A percentile compares a stretch with the other conserved stretches of the same genome.
Conservation (phyloP, 2,888 invertebrate genomes). For the Mimas tiliae region DNA sequence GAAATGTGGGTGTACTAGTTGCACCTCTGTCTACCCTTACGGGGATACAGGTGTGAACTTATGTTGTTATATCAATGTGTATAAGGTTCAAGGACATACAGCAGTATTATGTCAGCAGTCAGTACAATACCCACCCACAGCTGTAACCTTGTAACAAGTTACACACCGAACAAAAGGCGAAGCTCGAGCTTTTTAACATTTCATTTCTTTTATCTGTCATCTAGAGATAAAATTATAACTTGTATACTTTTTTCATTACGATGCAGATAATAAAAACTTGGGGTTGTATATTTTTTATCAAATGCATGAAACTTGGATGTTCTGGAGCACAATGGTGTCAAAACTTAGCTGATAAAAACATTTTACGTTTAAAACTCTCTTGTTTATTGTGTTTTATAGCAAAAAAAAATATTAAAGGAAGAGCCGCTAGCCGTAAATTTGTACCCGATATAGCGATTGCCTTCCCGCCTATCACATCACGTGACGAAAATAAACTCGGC, state of each 20-base stretch:
- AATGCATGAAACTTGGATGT: neutral
- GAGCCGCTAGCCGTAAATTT: neutral
- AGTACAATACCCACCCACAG: neutral
- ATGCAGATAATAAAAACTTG: slow-evolving; percentile 5
- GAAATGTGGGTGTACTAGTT: too few relatives aligned
- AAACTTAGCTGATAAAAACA: neutral
- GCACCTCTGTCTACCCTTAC: neutral
- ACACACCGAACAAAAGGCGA: neutral
- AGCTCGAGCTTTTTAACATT: neutral
- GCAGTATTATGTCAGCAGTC: neutral
- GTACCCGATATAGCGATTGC: too few relatives aligned
- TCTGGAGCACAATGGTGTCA: neutral
- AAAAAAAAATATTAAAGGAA: neutral
- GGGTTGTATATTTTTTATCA: slow-evolving; percentile 1
- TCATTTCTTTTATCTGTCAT: slow-evolving; percentile 1
- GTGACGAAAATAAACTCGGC: too few relatives aligned
- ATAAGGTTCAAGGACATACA: neutral
- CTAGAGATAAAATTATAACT: slow-evolving; percentile 6
- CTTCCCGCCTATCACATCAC: too few relatives aligned
- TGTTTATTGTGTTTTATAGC: neutral
- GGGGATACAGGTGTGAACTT: too few relatives aligned
- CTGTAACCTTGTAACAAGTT: neutral
- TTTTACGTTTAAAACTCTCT: slow-evolving; percentile 5
- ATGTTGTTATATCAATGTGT: neutral
- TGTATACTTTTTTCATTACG: slow-evolving; percentile 9